Percentiles rank a stretch among this genome's conserved stretches.
phyloP scores from a whole-genome alignment of 2,888 invertebrate genomes.

The Clostera curtula region DNA sequence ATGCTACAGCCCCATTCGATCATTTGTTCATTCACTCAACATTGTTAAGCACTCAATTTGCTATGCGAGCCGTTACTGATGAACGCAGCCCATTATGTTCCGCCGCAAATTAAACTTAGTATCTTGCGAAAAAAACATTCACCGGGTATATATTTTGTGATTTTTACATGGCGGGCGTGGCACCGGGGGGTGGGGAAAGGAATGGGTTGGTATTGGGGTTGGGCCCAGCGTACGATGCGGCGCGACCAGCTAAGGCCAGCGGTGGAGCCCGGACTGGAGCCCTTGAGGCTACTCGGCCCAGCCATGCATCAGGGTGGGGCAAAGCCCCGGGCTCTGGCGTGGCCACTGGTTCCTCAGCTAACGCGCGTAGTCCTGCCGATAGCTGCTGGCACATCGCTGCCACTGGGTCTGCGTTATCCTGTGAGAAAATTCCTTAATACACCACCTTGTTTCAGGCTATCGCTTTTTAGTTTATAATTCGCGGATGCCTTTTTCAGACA shows the following conservation, averaged over 20 bases:
- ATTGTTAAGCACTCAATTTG: too few species aligned
- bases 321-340: constrained; percentile 21
- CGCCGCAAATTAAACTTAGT: too few species aligned
- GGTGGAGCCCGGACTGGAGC: constrained; percentile 57
- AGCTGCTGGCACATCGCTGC: constrained; percentile 88
- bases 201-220: constrained; percentile 29
- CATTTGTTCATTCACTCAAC: too few species aligned
- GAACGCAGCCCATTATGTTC: too few species aligned
- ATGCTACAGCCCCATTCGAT: too few species aligned
- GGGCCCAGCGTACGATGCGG: constrained; percentile 39
- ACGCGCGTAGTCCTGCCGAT: constrained; percentile 83
- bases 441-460: too few species aligned
- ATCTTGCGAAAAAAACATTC: too few species aligned
- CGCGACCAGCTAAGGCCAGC: constrained; percentile 65
- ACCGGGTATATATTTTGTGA: too few species aligned
- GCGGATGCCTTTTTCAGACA: too few species aligned
- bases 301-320: constrained; percentile 24
- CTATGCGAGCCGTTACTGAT: too few species aligned
- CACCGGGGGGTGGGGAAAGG: constrained; percentile 18
- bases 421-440: constrained; percentile 1
- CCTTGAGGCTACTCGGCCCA: constrained; percentile 26
- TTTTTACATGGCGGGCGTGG: constrained; percentile 17
- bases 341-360: constrained; percentile 71
- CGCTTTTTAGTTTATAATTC: too few species aligned
- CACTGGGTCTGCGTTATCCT: constrained; percentile 67